These are phyloP conservation scores for Tiliacea citrago DNA, from an alignment of 2,888 invertebrate genomes.

Conservation along the genomic window DNA sequence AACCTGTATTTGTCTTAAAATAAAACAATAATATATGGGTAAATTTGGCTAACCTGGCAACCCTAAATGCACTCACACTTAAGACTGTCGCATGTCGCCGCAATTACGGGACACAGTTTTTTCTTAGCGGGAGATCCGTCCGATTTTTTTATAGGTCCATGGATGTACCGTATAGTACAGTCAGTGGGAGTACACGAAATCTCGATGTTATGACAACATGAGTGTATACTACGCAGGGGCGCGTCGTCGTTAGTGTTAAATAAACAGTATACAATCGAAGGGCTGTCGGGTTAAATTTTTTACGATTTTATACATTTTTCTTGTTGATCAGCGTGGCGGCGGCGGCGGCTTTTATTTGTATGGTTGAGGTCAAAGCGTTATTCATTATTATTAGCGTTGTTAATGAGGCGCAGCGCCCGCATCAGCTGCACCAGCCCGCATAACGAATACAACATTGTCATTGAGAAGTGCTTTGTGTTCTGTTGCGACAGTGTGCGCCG, in stretches of 20 bases:
- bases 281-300: neutral
- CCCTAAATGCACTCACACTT: no score
- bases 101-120: no score
- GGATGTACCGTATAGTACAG: no score
- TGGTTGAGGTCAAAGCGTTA: neutral
- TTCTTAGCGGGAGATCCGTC: no score
- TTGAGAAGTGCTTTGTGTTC: slow-evolving; percentile 16
- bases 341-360: neutral
- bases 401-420: neutral
- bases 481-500: neutral
- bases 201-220: no score
- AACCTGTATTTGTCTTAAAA: no score
- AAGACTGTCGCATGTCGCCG: no score
- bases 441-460: slow-evolving; percentile 5
- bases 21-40: no score
- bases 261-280: neutral
- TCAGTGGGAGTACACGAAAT: no score
- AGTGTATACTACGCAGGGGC: neutral
- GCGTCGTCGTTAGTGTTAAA: neutral
- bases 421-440: neutral
- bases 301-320: neutral
- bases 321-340: neutral
- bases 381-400: neutral
- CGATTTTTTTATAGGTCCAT: no score
- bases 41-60: no score